Evolutionary conservation across 1,140 invertebrate species (phyloP), one percentile per base, ranked within the genome.

Genomic region (Lucilia cuprina): DNA sequence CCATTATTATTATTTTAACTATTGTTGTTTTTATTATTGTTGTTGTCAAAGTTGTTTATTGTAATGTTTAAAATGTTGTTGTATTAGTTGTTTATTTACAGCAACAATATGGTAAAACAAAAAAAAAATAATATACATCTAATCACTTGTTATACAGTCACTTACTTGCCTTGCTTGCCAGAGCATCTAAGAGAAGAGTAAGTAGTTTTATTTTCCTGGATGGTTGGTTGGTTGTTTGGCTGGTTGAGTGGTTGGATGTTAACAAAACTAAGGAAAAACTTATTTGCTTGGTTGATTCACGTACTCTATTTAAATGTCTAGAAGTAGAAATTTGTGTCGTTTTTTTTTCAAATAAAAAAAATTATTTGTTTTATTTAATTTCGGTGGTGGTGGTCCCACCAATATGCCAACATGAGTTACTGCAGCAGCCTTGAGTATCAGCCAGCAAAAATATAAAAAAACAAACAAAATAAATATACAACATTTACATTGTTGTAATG

Each of bases 401-500:
- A 21, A 70, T 70, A 21, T 70, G 19, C 65, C n/a, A 70, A 70
- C 65, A 70, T 70, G 65, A 70, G 65, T 70, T 70, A 70, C 65
- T 21, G 9, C 65, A 70, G 65, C 65, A 70, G 65, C 65, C 65
- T 70, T 70, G 21, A 70, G 65, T 70, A 70, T 19, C 21, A 70
- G 65, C 65, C 65, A 70, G 12, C 21, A 83, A 83, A 35, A 55
- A 82, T 9, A 21, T 7, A 82, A 82, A 49, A 21, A 49, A 82
- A 25, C 77, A 50, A 82, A 75, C 60, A 84, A 41, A 41, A 41
- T 41, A 41, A 41, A 41, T 41, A 41, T 8, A 84, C 60, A 84
- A 84, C 82, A 83, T n/a, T 41, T 55, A 82, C 75, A 78, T 78
- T 78, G 74, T 75, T 82, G 82, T 70, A 78, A 78, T 78, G 75